phyloP scores from a whole-genome alignment of 2,113 vertebrate genomes.

The Cinclus cinclus region DNA sequence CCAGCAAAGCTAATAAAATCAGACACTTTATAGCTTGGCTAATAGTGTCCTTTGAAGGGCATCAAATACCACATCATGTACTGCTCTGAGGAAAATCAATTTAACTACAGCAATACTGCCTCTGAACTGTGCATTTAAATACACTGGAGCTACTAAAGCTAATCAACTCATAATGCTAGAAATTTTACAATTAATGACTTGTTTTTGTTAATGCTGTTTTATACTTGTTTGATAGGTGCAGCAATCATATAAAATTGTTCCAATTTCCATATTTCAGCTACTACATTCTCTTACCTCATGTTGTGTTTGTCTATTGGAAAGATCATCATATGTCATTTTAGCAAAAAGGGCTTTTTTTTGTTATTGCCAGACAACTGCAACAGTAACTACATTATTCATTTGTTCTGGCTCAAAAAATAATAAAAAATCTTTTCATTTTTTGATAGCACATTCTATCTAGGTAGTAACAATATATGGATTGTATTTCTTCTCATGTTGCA shows the following conservation, averaged over 20 bases:
- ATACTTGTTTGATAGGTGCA: not conserved
- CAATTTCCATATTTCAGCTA: not conserved
- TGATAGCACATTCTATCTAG: not conserved
- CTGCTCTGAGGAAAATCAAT: slow-evolving; percentile 77
- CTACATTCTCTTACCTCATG: not conserved
- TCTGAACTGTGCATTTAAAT: slow-evolving; percentile 66
- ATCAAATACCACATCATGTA: slow-evolving; percentile 82
- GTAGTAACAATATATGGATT: not conserved
- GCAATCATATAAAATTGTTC: not conserved
- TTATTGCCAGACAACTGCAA: not conserved
- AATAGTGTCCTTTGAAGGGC: slow-evolving; percentile 83
- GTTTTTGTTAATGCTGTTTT: not conserved
- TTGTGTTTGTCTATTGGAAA: not conserved
- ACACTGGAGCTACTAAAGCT: slow-evolving; percentile 46
- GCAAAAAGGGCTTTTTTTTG: not conserved
- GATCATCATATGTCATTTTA: not conserved
- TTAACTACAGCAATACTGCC: slow-evolving; percentile 58
- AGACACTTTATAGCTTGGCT: slow-evolving; percentile 80
- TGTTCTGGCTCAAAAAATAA: not conserved
- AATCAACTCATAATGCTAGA: slow-evolving; percentile 35
- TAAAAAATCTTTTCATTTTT: not conserved
- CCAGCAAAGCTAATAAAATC: slow-evolving; percentile 81
- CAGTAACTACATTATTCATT: not conserved
- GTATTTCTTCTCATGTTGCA: not conserved
- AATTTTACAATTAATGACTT: slow-evolving; percentile 38